These are phyloP conservation scores for Diadophis punctatus DNA, from an alignment of 2,113 vertebrate genomes.

Conservation along the genomic window DNA sequence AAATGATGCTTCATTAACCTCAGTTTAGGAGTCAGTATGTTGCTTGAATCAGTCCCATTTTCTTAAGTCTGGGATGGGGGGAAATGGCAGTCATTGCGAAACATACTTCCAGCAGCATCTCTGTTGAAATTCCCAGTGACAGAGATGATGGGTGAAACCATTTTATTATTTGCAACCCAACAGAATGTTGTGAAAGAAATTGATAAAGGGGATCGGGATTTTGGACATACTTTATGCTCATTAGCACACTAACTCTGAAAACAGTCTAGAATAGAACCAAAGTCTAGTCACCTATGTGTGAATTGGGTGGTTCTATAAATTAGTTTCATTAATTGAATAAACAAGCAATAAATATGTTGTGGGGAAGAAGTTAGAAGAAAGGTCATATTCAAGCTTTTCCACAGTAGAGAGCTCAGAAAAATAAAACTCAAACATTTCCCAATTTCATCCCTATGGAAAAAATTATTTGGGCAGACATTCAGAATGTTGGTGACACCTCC, in stretches of 20 bases:
- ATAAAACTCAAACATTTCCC: neutral
- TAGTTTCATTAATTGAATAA: neutral
- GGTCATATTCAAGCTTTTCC: neutral
- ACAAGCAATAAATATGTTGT: neutral
- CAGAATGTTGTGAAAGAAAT: neutral
- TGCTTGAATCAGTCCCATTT: neutral
- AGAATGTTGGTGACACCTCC: neutral
- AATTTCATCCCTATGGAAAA: neutral
- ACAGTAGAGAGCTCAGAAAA: neutral
- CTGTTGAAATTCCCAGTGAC: neutral
- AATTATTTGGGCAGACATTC: neutral
- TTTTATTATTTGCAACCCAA: neutral
- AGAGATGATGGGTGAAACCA: neutral
- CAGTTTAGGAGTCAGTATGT: neutral
- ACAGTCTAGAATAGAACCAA: neutral
- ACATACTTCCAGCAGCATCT: neutral
- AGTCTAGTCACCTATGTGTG: neutral
- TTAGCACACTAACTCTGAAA: neutral
- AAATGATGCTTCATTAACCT: neutral
- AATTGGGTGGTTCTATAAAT: neutral
- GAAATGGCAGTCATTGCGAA: neutral
- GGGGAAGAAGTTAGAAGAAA: neutral
- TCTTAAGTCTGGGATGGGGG: neutral
- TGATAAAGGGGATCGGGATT: neutral
- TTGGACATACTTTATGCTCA: neutral